Percentiles rank a stretch among this genome's conserved stretches.
These are phyloP conservation scores for Ascaphus truei DNA, from an alignment of 2,113 vertebrate genomes.

Conservation along the genomic window DNA sequence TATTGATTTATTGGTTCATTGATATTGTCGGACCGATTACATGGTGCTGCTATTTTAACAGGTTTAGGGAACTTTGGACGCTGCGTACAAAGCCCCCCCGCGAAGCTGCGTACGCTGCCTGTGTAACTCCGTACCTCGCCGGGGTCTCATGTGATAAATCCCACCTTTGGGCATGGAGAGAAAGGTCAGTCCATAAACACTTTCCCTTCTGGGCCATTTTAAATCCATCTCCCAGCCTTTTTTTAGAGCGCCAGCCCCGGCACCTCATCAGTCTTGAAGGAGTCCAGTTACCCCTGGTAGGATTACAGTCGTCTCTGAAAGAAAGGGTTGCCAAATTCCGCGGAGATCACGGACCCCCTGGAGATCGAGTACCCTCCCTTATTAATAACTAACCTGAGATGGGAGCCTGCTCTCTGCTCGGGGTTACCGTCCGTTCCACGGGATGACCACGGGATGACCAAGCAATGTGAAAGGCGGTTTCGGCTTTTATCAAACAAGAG, in stretches of 20 bases:
- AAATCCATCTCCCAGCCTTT: conserved; percentile 34
- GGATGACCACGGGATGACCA: neutral
- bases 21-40: too few relatives aligned
- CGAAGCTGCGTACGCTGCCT: too few relatives aligned
- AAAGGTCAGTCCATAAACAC: conserved; percentile 52
- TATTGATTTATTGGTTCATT: too few relatives aligned
- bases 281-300: conserved; percentile 39
- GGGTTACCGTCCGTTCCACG: too few relatives aligned
- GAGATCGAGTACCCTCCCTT: conserved; percentile 27
- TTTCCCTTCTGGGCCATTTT: conserved; percentile 21
- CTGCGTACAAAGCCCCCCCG: too few relatives aligned
- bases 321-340: conserved; percentile 23
- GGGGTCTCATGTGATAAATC: neutral
- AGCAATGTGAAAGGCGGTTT: neutral
- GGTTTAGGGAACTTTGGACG: too few relatives aligned
- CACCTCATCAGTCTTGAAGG: conserved; percentile 36
- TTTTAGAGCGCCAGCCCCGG: conserved; percentile 29
- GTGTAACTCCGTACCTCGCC: neutral
- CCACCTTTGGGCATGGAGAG: conserved; percentile 2
- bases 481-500: neutral
- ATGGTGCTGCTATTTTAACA: too few relatives aligned
- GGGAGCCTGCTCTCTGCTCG: neutral
- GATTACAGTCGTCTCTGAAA: conserved; percentile 25
- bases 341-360: neutral
- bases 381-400: conserved; percentile 26